Evolutionary conservation across 2,888 invertebrate genomes (phyloP), one percentile per base, ranked within the genome.

Genomic region (Calliphora vomitoria): DNA sequence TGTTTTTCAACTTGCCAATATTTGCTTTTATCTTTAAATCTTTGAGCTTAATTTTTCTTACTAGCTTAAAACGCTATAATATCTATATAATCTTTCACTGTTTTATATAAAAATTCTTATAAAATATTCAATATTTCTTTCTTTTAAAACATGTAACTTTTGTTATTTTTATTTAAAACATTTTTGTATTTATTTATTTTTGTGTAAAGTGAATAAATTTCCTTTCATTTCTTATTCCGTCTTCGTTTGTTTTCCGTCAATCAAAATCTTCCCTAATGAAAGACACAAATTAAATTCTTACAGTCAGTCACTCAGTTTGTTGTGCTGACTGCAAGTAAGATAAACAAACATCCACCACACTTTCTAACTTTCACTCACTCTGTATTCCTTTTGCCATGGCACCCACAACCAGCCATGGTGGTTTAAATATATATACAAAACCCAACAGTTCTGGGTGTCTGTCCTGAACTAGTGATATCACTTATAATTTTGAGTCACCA

Each of bases 181-280:
- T 62, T n/a, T 75, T 62, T 5, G 18, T 35, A 35, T 38, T 38
- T 38, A 35, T 38, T 38, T 38, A 4, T 18, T 76, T 53, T 76
- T 53, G 15, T 50, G 50, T n/a, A 35, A 44, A 76, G 10, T 38
- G 13, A 64, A 76, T 20, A 64, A 76, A 64, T 64, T 53, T 50
- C 15, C 50, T 38, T 74, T 76, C 15, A 64, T 76, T 64, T 76
- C 50, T 64, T 76, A 53, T 64, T 62, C 18, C 18, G 13, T 62
- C 38, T 53, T 50, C 15, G 8, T 64, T 64, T 64, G 35, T 53
- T 76, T 53, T 38, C 64, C 38, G 62, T 76, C 76, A 76, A 38
- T 76, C 64, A 76, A 64, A 50, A 64, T 41, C 15, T 60, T 38
- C 18, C 64, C 5, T 20, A 20, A 53, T 38, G 10, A 62, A 38